Evolutionary conservation across 2,888 invertebrate genomes (phyloP).

Genomic region (Athrips mouffetella): DNA sequence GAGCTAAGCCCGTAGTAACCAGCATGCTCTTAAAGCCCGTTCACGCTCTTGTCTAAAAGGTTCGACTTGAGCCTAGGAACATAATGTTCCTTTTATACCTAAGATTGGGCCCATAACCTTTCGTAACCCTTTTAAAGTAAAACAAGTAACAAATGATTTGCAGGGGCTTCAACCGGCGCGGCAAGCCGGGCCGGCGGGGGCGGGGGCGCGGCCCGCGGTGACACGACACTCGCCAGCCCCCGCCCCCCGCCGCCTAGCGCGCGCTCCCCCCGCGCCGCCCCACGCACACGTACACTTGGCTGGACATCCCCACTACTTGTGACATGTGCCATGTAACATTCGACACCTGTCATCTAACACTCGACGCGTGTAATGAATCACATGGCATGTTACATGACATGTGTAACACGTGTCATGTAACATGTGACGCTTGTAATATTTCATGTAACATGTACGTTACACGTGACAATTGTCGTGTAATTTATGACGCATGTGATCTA

Average conservation of each 20-base stretch:
- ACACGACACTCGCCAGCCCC: slow-evolving; percentile 32
- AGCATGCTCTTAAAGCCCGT: too few relatives aligned
- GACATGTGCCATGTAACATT: too few relatives aligned
- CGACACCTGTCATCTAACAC: too few relatives aligned
- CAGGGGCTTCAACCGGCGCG: slow-evolving; percentile 72
- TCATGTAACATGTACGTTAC: not conserved
- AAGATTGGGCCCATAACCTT: too few relatives aligned
- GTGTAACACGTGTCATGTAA: not conserved
- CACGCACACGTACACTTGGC: slow-evolving; percentile 24
- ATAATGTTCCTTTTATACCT: too few relatives aligned
- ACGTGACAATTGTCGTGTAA: too few relatives aligned
- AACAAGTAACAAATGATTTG: too few relatives aligned
- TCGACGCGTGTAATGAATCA: not conserved
- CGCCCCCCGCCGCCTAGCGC: slow-evolving; percentile 35
- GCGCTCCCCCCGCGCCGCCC: slow-evolving; percentile 31
- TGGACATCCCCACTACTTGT: not conserved
- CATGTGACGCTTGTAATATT: not conserved
- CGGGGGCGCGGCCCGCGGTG: slow-evolving; percentile 48
- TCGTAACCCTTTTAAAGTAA: too few relatives aligned
- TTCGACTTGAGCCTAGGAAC: too few relatives aligned
- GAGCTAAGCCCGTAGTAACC: too few relatives aligned
- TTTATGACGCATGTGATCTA: too few relatives aligned
- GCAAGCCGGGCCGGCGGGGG: slow-evolving; percentile 63
- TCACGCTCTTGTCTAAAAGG: too few relatives aligned
- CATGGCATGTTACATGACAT: not conserved